A percentile compares a stretch with the other conserved stretches of the same genome.
These are phyloP conservation scores for Cynodonichthys magdalenae DNA, from an alignment of 2,797 vertebrate genomes.

Conservation along the genomic window DNA sequence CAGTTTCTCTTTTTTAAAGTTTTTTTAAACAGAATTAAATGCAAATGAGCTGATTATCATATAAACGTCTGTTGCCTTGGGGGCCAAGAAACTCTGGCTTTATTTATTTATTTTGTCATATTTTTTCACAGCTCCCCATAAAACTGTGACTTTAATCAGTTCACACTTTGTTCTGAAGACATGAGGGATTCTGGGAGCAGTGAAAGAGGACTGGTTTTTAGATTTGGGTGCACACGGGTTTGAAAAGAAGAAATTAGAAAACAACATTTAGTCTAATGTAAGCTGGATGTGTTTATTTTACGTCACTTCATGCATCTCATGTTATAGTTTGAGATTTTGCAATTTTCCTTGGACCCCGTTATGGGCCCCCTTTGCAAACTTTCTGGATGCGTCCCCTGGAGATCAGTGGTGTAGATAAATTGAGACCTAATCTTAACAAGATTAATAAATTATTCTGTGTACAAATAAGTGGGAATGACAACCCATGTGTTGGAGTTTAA, in stretches of 20 bases:
- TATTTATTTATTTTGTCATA: slow-evolving; percentile 79
- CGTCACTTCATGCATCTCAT: too few species aligned
- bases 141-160: slow-evolving; percentile 74
- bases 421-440: too few species aligned
- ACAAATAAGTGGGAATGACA: too few species aligned
- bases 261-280: slow-evolving; percentile 12
- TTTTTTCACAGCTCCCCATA: slow-evolving; percentile 66
- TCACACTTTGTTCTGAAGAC: slow-evolving; percentile 72
- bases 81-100: slow-evolving; percentile 60
- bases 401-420: too few species aligned
- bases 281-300: neutral
- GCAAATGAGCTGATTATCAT: slow-evolving; percentile 85
- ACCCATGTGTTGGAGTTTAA: too few species aligned
- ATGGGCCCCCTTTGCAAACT: too few species aligned
- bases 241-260: slow-evolving; percentile 5
- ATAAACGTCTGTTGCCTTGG: slow-evolving; percentile 77
- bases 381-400: too few species aligned
- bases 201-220: slow-evolving; percentile 13
- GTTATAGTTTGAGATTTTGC: neutral
- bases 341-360: neutral
- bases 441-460: too few species aligned
- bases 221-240: slow-evolving; percentile 9
- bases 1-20: slow-evolving; percentile 36
- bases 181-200: slow-evolving; percentile 57
- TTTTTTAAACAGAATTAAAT: slow-evolving; percentile 80